Evolutionary conservation across 1,140 invertebrate genomes (phyloP).

Genomic region (Microvelia longipes): DNA sequence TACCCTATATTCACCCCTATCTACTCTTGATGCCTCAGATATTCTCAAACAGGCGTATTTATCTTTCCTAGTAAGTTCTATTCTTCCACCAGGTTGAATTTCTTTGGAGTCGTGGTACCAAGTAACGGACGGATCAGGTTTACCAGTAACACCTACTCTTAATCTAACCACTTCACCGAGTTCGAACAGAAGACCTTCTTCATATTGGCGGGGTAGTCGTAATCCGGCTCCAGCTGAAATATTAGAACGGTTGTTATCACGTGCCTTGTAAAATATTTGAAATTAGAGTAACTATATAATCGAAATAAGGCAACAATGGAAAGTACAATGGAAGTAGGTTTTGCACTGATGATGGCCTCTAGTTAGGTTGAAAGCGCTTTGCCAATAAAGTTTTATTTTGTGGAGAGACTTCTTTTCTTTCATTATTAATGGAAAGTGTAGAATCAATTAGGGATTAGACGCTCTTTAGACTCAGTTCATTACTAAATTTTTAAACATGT

Average conservation of each 20-base stretch:
- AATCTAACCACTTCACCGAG: constrained; percentile 72
- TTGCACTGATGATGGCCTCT: too few species aligned
- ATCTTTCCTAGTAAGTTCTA: constrained; percentile 10
- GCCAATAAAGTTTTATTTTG: too few species aligned
- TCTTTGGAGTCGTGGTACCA: constrained; percentile 77
- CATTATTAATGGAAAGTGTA: too few species aligned
- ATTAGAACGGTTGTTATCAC: too few species aligned
- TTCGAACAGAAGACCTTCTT: constrained; percentile 75
- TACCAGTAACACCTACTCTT: constrained; percentile 76
- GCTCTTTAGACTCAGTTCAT: too few species aligned
- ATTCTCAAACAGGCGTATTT: constrained; percentile 53
- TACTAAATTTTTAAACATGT: too few species aligned
- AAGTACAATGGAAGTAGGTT: background rate
- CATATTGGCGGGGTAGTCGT: constrained; percentile 60
- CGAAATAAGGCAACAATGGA: too few species aligned
- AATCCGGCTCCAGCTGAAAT: constrained; percentile 1
- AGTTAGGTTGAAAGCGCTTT: too few species aligned
- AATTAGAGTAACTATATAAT: too few species aligned
- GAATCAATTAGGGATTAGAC: too few species aligned
- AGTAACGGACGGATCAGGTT: constrained; percentile 61
- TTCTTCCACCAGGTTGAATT: constrained; percentile 39
- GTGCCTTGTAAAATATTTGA: too few species aligned
- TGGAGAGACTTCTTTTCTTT: too few species aligned
- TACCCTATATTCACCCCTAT: constrained; percentile 75
- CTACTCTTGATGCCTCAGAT: constrained; percentile 47